A percentile compares a stretch with the other conserved stretches of the same genome.
Conservation (phyloP, 1,140 invertebrate genomes). For the Bombus picipes region DNA sequence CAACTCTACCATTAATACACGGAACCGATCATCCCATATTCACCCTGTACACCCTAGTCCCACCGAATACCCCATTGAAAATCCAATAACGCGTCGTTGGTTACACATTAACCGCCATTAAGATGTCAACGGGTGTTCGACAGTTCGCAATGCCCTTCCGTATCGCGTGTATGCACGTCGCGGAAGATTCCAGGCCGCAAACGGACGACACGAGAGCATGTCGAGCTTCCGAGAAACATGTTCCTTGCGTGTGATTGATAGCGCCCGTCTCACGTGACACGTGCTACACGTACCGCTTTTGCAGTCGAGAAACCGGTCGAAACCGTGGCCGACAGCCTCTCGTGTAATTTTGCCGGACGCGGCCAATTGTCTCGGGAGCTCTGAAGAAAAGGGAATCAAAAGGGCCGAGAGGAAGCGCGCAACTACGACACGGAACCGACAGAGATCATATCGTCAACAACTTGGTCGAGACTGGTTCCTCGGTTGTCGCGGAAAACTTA, state of each 20-base stretch:
- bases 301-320: slow-evolving; percentile 7
- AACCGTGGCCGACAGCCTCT: slow-evolving; percentile 11
- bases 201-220: slow-evolving; percentile 23
- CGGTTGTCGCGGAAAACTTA: slow-evolving; percentile 44
- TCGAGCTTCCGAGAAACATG: slow-evolving; percentile 61
- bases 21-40: no score
- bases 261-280: slow-evolving; percentile 56
- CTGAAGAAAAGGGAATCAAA: slow-evolving; percentile 40
- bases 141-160: slow-evolving; percentile 7
- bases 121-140: neutral
- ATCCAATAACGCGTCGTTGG: neutral
- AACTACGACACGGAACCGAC: neutral
- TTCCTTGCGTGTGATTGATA: slow-evolving; percentile 62
- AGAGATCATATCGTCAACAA: slow-evolving; percentile 46
- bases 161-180: slow-evolving; percentile 40
- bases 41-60: no score
- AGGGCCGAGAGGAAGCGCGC: slow-evolving; percentile 23
- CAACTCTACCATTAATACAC: no score
- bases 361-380: slow-evolving; percentile 38
- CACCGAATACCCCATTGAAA: neutral
- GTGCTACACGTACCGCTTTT: slow-evolving; percentile 63
- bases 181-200: slow-evolving; percentile 28
- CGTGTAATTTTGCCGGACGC: slow-evolving; percentile 57
- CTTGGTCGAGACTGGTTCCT: slow-evolving; percentile 4
- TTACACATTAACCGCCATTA: neutral